These are phyloP conservation scores for Platichthys flesus DNA, from an alignment of 2,113 vertebrate species.

Conservation along the genomic window DNA sequence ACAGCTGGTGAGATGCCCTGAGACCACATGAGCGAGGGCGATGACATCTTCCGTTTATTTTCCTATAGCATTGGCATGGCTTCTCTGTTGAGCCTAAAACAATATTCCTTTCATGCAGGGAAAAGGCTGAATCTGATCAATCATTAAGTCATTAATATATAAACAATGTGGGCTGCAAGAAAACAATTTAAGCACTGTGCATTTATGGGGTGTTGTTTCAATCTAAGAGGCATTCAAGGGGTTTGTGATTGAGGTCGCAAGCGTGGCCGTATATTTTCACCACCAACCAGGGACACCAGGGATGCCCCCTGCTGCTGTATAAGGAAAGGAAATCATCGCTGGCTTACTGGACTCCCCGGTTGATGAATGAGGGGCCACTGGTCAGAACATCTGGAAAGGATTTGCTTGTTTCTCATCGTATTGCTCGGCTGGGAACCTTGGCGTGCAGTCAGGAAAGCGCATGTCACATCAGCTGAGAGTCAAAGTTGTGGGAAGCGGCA, in stretches of 20 bases:
- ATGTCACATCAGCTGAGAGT: slow-evolving; percentile 59
- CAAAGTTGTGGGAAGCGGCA: slow-evolving; percentile 32
- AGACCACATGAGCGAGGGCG: neutral
- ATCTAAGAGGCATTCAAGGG: slow-evolving; percentile 15
- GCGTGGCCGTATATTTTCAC: slow-evolving; percentile 36
- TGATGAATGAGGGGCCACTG: slow-evolving; percentile 51
- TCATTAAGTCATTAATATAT: slow-evolving; percentile 11
- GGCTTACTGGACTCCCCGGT: slow-evolving; percentile 16
- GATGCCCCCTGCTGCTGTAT: slow-evolving; percentile 35
- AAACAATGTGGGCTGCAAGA: slow-evolving; percentile 24
- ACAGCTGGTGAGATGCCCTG: slow-evolving; percentile 7
- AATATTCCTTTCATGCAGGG: slow-evolving; percentile 23
- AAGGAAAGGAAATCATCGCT: slow-evolving; percentile 42
- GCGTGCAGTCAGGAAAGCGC: slow-evolving; percentile 54
- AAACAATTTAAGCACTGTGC: slow-evolving; percentile 11
- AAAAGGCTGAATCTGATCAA: slow-evolving; percentile 15
- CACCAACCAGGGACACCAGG: slow-evolving; percentile 11
- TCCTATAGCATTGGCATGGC: slow-evolving; percentile 1
- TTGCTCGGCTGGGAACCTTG: slow-evolving; percentile 59
- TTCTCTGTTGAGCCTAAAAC: slow-evolving; percentile 14
- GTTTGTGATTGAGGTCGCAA: slow-evolving; percentile 26
- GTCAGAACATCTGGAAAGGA: slow-evolving; percentile 75
- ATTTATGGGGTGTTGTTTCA: slow-evolving; percentile 29
- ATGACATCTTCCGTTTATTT: slow-evolving; percentile 35
- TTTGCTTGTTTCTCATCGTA: slow-evolving; percentile 73